Conservation (phyloP, 37 sponge, comb jelly and placozoan species). For the Spongilla lacustris region DNA sequence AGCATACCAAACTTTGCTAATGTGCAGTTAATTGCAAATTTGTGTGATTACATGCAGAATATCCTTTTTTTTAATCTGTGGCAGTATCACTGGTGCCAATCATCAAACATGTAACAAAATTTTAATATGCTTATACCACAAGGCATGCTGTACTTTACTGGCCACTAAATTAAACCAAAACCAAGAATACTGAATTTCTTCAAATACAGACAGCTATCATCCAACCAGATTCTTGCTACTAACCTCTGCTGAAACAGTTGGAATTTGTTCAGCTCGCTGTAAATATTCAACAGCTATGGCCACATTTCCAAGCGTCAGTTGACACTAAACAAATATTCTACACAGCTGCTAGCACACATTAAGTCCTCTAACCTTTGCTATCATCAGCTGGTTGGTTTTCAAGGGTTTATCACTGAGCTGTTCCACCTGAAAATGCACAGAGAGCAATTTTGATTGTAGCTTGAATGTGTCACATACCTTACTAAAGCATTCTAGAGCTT, state of each 20-base stretch:
- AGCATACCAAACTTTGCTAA: too few relatives aligned
- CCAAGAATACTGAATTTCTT: too few relatives aligned
- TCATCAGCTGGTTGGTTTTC: slow-evolving; percentile 63
- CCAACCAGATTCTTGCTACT: background rate
- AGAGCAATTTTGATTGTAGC: background rate
- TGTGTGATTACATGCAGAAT: too few relatives aligned
- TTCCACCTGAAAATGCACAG: slow-evolving; percentile 35
- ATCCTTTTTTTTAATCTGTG: too few relatives aligned
- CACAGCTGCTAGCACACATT: background rate
- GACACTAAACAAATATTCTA: slow-evolving; percentile 41
- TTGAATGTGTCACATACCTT: slow-evolving; percentile 9
- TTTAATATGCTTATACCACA: too few relatives aligned
- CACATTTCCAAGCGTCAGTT: slow-evolving; percentile 33
- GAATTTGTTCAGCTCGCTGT: slow-evolving; percentile 37
- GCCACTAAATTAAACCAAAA: background rate
- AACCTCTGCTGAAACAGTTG: slow-evolving; percentile 52
- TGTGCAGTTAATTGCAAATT: too few relatives aligned
- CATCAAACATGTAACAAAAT: too few relatives aligned
- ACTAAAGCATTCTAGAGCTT: slow-evolving; percentile 53
- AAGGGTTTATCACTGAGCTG: slow-evolving; percentile 36
- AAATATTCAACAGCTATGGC: slow-evolving; percentile 48
- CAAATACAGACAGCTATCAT: too few relatives aligned
- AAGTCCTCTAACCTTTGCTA: slow-evolving; percentile 55
- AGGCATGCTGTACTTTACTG: too few relatives aligned
- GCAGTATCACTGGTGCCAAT: too few relatives aligned